phyloP scores from a whole-genome alignment of 2,888 invertebrate species.

The Amiota mariae region DNA sequence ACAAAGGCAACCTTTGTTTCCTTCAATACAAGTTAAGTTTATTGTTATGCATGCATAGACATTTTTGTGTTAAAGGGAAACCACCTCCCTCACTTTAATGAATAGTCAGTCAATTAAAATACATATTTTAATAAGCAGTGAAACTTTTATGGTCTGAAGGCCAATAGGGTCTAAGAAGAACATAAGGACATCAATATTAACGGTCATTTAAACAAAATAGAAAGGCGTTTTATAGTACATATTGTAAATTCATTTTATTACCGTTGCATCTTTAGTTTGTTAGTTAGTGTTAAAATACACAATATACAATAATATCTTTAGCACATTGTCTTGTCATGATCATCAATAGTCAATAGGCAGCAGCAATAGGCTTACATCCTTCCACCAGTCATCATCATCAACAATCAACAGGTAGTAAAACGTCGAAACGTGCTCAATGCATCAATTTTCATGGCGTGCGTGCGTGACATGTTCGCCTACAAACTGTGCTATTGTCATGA shows the following conservation, averaged over 20 bases:
- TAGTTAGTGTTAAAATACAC: too few relatives aligned
- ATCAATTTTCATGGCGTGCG: constrained; percentile 58
- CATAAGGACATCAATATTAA: too few relatives aligned
- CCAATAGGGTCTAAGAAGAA: too few relatives aligned
- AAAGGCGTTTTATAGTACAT: constrained; percentile 18
- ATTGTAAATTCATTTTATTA: neutral
- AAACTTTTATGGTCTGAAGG: constrained; percentile 28
- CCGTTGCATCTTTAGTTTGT: too few relatives aligned
- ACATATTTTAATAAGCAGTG: constrained; percentile 56
- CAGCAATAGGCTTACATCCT: constrained; percentile 37
- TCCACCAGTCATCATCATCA: constrained; percentile 47
- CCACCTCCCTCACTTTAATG: too few relatives aligned
- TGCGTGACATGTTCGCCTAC: constrained; percentile 61
- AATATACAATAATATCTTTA: too few relatives aligned
- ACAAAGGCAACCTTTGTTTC: constrained; percentile 16
- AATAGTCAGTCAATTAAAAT: constrained; percentile 20
- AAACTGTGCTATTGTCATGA: constrained; percentile 15
- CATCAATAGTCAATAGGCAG: constrained; percentile 14
- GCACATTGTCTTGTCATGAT: constrained; percentile 21
- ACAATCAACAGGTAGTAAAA: constrained; percentile 71
- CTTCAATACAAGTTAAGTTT: neutral
- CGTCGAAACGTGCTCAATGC: constrained; percentile 67
- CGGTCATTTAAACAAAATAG: too few relatives aligned
- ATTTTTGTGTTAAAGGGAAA: too few relatives aligned
- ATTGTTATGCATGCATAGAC: too few relatives aligned